Evolutionary conservation across 2,888 invertebrate species (phyloP), one percentile per base, ranked within the genome.

Genomic region (Hyppa rectilinea): DNA sequence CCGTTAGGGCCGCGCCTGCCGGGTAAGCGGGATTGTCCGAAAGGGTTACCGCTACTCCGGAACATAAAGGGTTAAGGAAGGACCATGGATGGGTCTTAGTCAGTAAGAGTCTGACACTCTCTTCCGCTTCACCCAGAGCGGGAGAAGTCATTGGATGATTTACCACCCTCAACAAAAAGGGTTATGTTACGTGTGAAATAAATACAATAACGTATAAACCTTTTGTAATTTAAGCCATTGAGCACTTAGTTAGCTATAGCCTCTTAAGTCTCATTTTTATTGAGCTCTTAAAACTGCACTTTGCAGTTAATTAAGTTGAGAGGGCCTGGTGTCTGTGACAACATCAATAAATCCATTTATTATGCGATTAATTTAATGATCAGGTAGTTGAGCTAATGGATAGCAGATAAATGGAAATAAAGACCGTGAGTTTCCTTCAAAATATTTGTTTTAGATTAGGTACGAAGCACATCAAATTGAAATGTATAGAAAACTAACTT

Each of bases 271-370:
- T 56, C 9, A 58, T 60, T 70, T 78, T 78, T 71, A 80, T 76
- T 53, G 68, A 52, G 70, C 80, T 63, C 20, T 82, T 79, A 81
- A 71, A 82, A 58, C 36, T 80, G 75, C 71, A 71, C 83, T 81
- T 80, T 63, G 59, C 72, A 71, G 58, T 62, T 80, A 80, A 81
- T 79, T 64, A 65, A 72, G 69, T 66, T 59, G 52, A 79, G 59
- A 60, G 40, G 40, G 56, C 40, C 43, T 63, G 31, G 45, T 43
- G 43, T 38, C 66, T 71, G 45, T 59, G 58, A 53, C 38, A 45
- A 53, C 38, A 47, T 23, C 20, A 31, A 23, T 73, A 61, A 76
- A 79, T 65, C 23, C 23, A 36, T 76, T 74, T 63, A 67, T 34
- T 53, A n/a, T 14, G 43, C 3, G 14, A 73, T 67, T 62, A 23